Conservation (phyloP, 2,888 invertebrate genomes). For the Coecobrya sp. region DNA sequence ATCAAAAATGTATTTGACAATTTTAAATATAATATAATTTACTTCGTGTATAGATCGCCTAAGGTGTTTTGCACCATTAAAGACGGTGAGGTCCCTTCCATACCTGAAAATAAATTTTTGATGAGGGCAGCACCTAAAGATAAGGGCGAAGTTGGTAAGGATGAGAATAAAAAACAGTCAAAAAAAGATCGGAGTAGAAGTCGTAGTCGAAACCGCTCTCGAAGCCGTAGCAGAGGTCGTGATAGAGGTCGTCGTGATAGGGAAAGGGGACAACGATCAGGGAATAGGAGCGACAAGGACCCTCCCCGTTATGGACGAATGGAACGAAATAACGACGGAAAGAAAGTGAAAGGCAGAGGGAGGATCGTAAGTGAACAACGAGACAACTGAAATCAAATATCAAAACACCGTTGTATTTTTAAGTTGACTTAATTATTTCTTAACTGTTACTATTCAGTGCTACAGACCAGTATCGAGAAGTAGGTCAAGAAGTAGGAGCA, state of each 20-base stretch:
- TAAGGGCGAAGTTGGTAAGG: slow-evolving; percentile 88
- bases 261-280: slow-evolving; percentile 53
- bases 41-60: slow-evolving; percentile 64
- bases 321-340: slow-evolving; percentile 88
- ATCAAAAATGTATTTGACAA: no score
- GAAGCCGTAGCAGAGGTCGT: slow-evolving; percentile 86
- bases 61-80: slow-evolving; percentile 71
- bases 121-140: slow-evolving; percentile 87
- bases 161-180: slow-evolving; percentile 85
- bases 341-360: slow-evolving; percentile 96
- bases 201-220: slow-evolving; percentile 73
- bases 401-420: no score
- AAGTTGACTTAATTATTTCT: background rate
- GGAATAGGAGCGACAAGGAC: slow-evolving; percentile 27
- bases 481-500: slow-evolving; percentile 94
- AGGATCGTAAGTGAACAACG: slow-evolving; percentile 91
- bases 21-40: no score
- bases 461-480: slow-evolving; percentile 82
- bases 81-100: slow-evolving; percentile 94
- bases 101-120: slow-evolving; percentile 92
- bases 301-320: slow-evolving; percentile 69
- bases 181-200: slow-evolving; percentile 84
- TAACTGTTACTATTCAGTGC: slow-evolving; percentile 77
- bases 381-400: background rate
- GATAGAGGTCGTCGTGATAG: slow-evolving; percentile 86